Percentiles rank a stretch among this genome's conserved stretches.
phyloP scores from a whole-genome alignment of 2,888 invertebrate genomes.

The Apamea epomidion region DNA sequence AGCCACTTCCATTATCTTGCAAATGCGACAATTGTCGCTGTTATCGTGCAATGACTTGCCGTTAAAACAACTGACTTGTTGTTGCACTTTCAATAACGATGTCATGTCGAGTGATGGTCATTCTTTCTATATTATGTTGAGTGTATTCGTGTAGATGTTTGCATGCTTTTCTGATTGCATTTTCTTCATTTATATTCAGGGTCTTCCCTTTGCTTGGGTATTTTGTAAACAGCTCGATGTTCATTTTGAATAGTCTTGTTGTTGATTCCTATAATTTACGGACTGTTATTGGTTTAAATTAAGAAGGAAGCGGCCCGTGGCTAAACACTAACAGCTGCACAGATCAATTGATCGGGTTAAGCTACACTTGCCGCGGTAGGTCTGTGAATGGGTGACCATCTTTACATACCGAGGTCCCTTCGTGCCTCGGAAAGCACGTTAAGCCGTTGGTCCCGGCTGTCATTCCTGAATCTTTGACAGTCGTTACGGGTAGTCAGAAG shows the following conservation, averaged over 20 bases:
- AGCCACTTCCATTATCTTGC: conserved; percentile 76
- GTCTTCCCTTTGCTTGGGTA: background rate
- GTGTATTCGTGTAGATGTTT: background rate
- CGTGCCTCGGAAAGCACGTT: no score
- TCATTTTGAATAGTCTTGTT: background rate
- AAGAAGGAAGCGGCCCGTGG: no score
- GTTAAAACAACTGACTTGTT: conserved; percentile 63
- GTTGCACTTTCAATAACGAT: conserved; percentile 55
- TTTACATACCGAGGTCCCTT: no score
- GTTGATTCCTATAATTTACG: background rate
- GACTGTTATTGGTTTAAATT: background rate
- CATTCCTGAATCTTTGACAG: no score
- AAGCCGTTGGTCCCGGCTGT: no score
- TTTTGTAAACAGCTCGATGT: background rate
- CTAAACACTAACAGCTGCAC: no score
- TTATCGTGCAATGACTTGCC: conserved; percentile 77
- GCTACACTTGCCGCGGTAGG: no score
- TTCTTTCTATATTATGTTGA: conserved; percentile 22
- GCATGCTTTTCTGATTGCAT: background rate
- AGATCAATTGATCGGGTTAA: no score
- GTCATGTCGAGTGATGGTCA: conserved; percentile 27
- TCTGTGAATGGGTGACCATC: no score
- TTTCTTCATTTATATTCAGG: background rate
- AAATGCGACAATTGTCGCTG: conserved; percentile 75
- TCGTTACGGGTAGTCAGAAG: no score